Base-by-base conservation (phyloP, 2,888 invertebrate genomes). In the Yponomeuta cagnagella region DNA sequence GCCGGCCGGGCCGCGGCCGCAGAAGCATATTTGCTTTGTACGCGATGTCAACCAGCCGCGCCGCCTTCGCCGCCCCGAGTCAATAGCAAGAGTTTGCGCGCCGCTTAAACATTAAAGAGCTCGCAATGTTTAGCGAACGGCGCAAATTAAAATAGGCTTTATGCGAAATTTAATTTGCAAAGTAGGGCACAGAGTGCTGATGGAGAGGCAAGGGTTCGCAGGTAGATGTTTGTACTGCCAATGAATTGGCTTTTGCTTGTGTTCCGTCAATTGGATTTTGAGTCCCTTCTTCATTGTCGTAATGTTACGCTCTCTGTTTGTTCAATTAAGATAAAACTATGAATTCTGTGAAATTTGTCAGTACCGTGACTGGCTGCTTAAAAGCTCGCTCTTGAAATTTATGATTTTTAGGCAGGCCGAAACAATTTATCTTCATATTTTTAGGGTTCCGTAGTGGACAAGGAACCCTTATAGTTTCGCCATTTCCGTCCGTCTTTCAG, bases 91-190 rank as follows among this genome's bases (percentile, higher is more conserved):
- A 82, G 85, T 83, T 85, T 84, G 84, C 80, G 82, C 82, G 80
- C 84, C 86, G 85, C 82, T 90, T 85, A 88, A 90, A 90, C 89
- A 90, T 90, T 90, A 87, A 89, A 88, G 83, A 88, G 86, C 83
- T 85, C 80, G 81, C 86, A 85, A 84, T 90, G 88, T 90, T 89
- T 90, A 89, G 85, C 85, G 84, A 58, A 86, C 83, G 86, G 83
- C 82, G 85, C 90, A 90, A 91, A 92, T 92, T 91, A 91, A 91
- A 91, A 90, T 88, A 90, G 90, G 90, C 89, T 90, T 89, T 89
- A 89, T 89, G 82, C 85, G 83, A 90, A 90, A 92, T 91, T 89
- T 89, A 90, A 92, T 91, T 92, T 91, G 84, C 82, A 84, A 88
- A 90, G 87, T 82, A 85, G 84, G 84, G 87, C 81, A 82, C 81